phyloP scores from a whole-genome alignment of 1,140 invertebrate genomes.

The Nomia melanderi region DNA sequence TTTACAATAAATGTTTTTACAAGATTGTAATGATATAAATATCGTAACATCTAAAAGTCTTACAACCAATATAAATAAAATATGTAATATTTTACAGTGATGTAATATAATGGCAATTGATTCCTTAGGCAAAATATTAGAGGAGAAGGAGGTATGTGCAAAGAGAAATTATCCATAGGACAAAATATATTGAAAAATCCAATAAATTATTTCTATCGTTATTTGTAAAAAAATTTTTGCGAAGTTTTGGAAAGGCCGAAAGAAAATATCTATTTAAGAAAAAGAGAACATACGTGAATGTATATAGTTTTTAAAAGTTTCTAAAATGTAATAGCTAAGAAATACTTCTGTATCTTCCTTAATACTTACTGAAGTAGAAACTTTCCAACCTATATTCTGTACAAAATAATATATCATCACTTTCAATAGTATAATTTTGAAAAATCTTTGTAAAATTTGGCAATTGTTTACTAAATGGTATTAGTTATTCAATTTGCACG shows the following conservation, averaged over 20 bases:
- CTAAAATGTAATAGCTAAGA: neutral
- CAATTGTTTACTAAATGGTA: neutral
- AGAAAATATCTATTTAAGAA: neutral
- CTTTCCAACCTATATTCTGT: neutral
- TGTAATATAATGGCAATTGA: neutral
- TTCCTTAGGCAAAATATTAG: neutral
- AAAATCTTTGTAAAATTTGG: neutral
- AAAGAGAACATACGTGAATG: neutral
- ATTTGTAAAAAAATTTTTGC: too few species aligned
- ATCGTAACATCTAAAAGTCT: neutral
- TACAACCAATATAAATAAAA: slow-evolving; percentile 1
- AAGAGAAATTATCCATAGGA: neutral
- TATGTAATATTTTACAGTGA: neutral
- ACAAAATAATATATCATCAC: neutral
- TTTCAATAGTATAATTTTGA: neutral
- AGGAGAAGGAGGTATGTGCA: neutral
- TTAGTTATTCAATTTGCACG: neutral
- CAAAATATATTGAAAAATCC: neutral
- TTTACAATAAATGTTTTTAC: slow-evolving; percentile 6
- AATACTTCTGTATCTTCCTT: neutral
- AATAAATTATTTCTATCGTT: too few species aligned
- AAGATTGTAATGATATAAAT: neutral
- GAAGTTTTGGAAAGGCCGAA: neutral
- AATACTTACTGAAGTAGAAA: neutral
- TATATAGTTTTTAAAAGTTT: neutral